These are phyloP conservation scores for Chrysolina americana DNA, from an alignment of 2,888 invertebrate species.

Conservation along the genomic window DNA sequence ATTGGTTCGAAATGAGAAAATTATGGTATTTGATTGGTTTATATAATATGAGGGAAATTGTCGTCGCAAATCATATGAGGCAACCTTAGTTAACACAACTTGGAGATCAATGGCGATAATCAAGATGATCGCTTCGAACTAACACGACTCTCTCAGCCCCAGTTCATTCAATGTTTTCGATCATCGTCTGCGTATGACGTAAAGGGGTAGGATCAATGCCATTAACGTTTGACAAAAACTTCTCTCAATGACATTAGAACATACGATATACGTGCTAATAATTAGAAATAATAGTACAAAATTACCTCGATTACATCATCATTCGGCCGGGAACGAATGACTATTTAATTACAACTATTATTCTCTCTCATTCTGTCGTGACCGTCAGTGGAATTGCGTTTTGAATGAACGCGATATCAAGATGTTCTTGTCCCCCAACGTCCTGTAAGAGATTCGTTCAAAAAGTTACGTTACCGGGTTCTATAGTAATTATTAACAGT, in stretches of 20 bases:
- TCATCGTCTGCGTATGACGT: not conserved
- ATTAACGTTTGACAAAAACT: not conserved
- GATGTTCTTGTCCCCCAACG: not conserved
- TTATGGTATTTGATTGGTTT: too few species aligned
- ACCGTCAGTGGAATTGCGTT: conserved; percentile 30
- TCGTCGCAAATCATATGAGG: too few species aligned
- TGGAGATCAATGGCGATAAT: too few species aligned
- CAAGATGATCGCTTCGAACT: too few species aligned
- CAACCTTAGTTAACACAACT: too few species aligned
- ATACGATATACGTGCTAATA: conserved; percentile 26
- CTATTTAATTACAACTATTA: conserved; percentile 36
- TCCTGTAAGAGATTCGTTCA: not conserved
- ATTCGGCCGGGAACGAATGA: conserved; percentile 38
- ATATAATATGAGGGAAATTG: too few species aligned
- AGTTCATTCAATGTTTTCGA: too few species aligned
- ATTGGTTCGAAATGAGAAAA: too few species aligned
- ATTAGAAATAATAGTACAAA: conserved; percentile 30
- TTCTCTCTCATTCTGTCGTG: conserved; percentile 30
- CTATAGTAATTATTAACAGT: too few species aligned
- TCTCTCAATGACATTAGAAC: not conserved
- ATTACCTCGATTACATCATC: conserved; percentile 40
- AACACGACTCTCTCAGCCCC: too few species aligned
- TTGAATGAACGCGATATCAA: not conserved
- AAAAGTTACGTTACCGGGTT: not conserved
- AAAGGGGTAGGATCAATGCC: too few species aligned